Evolutionary conservation across 30 jellyfish, hydroid and myxozoan species (phyloP).

Genomic region (Turritopsis dohrnii): DNA sequence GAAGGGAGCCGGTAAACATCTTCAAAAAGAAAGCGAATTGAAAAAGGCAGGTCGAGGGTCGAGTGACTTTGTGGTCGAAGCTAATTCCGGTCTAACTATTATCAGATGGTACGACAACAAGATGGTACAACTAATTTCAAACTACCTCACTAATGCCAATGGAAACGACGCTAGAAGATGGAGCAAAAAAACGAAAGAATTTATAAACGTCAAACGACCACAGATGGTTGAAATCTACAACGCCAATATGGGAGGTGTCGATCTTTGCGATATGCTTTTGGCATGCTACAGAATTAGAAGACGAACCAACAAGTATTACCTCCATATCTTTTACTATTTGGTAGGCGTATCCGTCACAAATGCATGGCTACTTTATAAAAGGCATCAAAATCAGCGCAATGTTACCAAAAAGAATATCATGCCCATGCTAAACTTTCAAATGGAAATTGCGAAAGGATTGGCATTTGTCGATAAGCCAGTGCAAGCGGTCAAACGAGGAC

Average conservation of each 20-base stretch:
- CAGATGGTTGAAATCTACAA: conserved; percentile 29
- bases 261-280: conserved; percentile 39
- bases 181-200: background rate
- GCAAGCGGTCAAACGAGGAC: conserved; percentile 19
- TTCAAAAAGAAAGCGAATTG: conserved; percentile 29
- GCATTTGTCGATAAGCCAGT: conserved; percentile 8
- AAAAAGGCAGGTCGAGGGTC: conserved; percentile 48
- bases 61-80: conserved; percentile 33
- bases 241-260: conserved; percentile 44
- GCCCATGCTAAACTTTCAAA: conserved; percentile 29
- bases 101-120: conserved; percentile 64
- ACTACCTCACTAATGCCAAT: background rate
- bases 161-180: conserved; percentile 16
- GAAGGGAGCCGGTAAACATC: conserved; percentile 20
- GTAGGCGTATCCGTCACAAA: conserved; percentile 24
- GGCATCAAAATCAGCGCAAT: conserved; percentile 8
- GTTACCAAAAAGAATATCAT: conserved; percentile 13
- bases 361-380: conserved; percentile 31
- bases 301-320: conserved; percentile 15
- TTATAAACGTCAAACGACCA: conserved; percentile 26
- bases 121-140: conserved; percentile 41
- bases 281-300: conserved; percentile 17
- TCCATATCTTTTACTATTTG: conserved; percentile 17
- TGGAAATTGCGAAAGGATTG: conserved; percentile 18
- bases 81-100: conserved; percentile 34